Conservation (phyloP, 2,888 invertebrate species). For the Lottia scabra region DNA sequence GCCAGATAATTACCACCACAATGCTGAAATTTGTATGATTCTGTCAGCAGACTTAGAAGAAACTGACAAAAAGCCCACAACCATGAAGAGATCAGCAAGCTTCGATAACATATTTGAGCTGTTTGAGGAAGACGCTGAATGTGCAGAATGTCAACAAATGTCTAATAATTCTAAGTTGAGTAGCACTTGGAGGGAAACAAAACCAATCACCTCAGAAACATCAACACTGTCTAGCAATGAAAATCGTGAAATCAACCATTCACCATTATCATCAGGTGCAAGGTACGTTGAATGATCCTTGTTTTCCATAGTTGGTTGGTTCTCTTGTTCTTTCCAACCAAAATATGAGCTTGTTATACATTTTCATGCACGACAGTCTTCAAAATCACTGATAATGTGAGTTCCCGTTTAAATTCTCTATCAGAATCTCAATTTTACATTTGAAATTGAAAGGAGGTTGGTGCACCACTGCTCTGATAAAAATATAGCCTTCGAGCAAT, state of each 20-base stretch:
- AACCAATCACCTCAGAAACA: not conserved
- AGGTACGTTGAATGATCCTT: not conserved
- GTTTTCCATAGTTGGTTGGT: too few relatives aligned
- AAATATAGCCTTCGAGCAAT: too few relatives aligned
- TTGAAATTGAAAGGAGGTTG: too few relatives aligned
- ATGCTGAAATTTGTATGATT: not conserved
- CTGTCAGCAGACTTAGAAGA: not conserved
- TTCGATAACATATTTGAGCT: not conserved
- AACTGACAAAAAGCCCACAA: not conserved
- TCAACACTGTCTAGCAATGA: not conserved
- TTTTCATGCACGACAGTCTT: too few relatives aligned
- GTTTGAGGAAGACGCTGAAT: not conserved
- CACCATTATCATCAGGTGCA: not conserved
- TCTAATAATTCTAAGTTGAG: not conserved
- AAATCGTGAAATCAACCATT: not conserved
- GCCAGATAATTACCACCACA: not conserved
- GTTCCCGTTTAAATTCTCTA: too few relatives aligned
- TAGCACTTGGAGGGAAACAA: not conserved
- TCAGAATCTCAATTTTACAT: too few relatives aligned
- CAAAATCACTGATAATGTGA: too few relatives aligned
- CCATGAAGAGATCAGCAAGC: not conserved
- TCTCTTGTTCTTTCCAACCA: too few relatives aligned
- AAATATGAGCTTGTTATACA: too few relatives aligned
- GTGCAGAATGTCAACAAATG: not conserved
- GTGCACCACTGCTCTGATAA: too few relatives aligned